Evolutionary conservation across 2,888 invertebrate genomes (phyloP), one percentile per base, ranked within the genome.

Genomic region (Laspeyria flexula): DNA sequence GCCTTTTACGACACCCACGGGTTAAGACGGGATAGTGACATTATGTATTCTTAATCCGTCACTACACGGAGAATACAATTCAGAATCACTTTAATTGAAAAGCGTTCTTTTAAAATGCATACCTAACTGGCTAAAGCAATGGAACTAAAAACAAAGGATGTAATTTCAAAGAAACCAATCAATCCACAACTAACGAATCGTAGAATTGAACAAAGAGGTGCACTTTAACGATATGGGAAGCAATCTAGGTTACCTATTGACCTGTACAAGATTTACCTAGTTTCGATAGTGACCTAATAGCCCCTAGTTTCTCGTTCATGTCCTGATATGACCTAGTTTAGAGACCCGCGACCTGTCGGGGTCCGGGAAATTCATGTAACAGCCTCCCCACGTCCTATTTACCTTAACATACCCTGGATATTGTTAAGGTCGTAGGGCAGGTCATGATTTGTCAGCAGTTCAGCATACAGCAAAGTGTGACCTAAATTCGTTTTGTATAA

Each of bases 321-420:
- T 40, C 40, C 40, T 42, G n/a, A 1, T n/a, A 3, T n/a, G 42
- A 42, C 42, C 42, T 42, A 42, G 10, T 33, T 42, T 12, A 0
- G n/a, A 18, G 10, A n/a, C 9, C 16, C 39, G 40, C 35, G 47
- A 56, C 51, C 57, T 44, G 10, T 9, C 3, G 3, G 34, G n/a
- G 16, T 1, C 10, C 18, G 18, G 33, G 41, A 25, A 23, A 35
- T 55, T 25, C 37, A 9, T 21, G 13, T 30, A 37, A 40, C 43
- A 53, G 13, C 44, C 58, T 43, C 21, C 33, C 18, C 23, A 13
- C 47, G 53, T 47, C 47, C 64, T 47, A 30, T 45, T 57, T 61
- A 34, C 37, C 46, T 25, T 27, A 27, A 16, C 5, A 21, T 39
- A 30, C 21, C 25, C 12, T 35, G 11, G 27, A 27, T 41, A 34